Conservation (phyloP, 2,113 vertebrate genomes). For the Hymenochirus boettgeri region DNA sequence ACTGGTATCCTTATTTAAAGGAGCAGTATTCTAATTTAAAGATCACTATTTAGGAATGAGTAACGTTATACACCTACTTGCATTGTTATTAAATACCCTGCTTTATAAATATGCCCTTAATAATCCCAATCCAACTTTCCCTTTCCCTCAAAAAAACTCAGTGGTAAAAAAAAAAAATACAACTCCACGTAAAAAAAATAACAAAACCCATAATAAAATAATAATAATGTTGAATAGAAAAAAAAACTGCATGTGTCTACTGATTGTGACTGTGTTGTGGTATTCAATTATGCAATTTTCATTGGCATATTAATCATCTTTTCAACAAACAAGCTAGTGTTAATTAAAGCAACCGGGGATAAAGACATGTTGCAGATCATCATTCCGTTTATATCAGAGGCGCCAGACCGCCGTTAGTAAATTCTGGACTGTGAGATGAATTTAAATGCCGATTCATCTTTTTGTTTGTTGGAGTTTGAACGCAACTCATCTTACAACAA, state of each 20-base stretch:
- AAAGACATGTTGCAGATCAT: slow-evolving; percentile 99
- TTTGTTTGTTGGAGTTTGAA: slow-evolving; percentile 72
- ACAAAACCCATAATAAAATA: slow-evolving; percentile 78
- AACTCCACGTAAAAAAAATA: slow-evolving; percentile 69
- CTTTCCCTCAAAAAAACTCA: slow-evolving; percentile 61
- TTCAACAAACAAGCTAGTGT: slow-evolving; percentile 98
- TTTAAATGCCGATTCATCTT: slow-evolving; percentile 88
- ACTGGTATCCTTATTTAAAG: too few relatives aligned
- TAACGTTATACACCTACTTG: too few relatives aligned
- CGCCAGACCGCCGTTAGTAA: slow-evolving; percentile 97
- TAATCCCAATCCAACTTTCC: slow-evolving; percentile 51
- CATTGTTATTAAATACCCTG: too few relatives aligned
- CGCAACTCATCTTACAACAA: slow-evolving; percentile 64
- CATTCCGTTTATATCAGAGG: slow-evolving; percentile 97
- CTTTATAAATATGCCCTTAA: too few relatives aligned
- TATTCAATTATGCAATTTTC: slow-evolving; percentile 99
- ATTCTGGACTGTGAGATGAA: slow-evolving; percentile 97
- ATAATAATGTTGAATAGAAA: slow-evolving; percentile 73
- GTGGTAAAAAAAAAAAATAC: too few relatives aligned
- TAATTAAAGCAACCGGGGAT: slow-evolving; percentile 99
- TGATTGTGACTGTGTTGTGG: slow-evolving; percentile 93
- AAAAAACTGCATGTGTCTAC: slow-evolving; percentile 78
- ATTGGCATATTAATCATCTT: slow-evolving; percentile 99
- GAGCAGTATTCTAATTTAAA: too few relatives aligned
- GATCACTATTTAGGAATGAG: too few relatives aligned